A percentile compares a stretch with the other conserved stretches of the same genome.
These are phyloP conservation scores for Caretta caretta DNA, from an alignment of 2,113 vertebrate species.

Conservation along the genomic window DNA sequence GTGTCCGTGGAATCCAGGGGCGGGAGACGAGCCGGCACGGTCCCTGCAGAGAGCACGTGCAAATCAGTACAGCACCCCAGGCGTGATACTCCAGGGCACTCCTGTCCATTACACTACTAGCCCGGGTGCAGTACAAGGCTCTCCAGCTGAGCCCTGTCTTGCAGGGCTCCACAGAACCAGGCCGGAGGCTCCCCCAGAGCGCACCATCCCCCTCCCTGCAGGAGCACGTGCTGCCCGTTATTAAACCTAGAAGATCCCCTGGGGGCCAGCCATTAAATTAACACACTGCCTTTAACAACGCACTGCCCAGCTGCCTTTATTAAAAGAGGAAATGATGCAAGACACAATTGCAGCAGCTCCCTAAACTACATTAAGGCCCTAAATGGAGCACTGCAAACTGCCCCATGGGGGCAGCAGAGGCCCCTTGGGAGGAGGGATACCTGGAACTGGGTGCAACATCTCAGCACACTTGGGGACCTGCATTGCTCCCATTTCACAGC, in stretches of 20 bases:
- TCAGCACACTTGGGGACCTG: neutral
- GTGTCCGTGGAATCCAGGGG: slow-evolving; percentile 56
- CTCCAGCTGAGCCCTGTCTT: too few relatives aligned
- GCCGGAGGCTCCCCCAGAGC: too few relatives aligned
- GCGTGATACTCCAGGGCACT: too few relatives aligned
- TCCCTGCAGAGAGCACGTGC: neutral
- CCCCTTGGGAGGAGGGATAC: neutral
- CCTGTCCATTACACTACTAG: too few relatives aligned
- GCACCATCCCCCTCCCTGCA: too few relatives aligned
- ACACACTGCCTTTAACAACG: neutral
- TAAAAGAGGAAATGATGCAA: neutral
- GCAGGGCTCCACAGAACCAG: too few relatives aligned
- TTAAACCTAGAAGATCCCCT: neutral
- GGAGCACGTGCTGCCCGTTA: too few relatives aligned
- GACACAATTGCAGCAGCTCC: too few relatives aligned
- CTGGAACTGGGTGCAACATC: neutral
- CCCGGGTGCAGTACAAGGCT: too few relatives aligned
- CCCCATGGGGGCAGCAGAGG: neutral
- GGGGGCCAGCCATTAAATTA: neutral
- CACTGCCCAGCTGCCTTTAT: neutral
- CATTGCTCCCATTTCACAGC: neutral
- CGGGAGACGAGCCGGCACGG: neutral
- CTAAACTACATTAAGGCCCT: too few relatives aligned
- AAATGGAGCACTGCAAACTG: too few relatives aligned
- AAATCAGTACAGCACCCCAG: neutral